Evolutionary conservation across 2,797 vertebrate species (phyloP), one percentile per base, ranked within the genome.

Genomic region (Cryptoprocta ferox): DNA sequence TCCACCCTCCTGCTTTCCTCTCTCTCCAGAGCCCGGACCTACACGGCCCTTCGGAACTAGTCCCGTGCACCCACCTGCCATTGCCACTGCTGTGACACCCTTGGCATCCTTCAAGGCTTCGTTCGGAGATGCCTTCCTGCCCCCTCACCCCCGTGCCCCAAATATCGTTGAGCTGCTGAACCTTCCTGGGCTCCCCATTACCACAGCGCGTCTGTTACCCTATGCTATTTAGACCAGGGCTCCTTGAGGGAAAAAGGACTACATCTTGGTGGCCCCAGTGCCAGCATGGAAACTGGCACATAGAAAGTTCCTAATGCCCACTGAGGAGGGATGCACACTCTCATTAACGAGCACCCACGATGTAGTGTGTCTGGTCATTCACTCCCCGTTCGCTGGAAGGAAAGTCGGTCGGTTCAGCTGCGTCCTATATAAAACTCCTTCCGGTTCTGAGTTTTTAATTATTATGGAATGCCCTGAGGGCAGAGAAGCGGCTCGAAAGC

Each of bases 371-470:
- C 48, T 30, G 48, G 42, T 32, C 81, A 63, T 59, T 39, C 42
- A 30, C 70, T 39, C 39, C 45, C 28, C 9, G 32, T 19, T 8
- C 35, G 0, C 56, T 24, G 81, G 84, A 96, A 94, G 81, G 75
- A 53, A 94, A 48, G 50, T 89, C 39, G 68, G 66, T 96, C 89
- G 68, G 53, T 91, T 94, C 73, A 65, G 28, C 82, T 68, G 89
- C 56, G 37, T 75, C 35, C 42, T 39, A 94, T 45, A 78, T 48
- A 78, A 89, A 95, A 84, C 10, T 81, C 63, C 89, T 93, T 79
- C 97, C 75, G 76, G 79, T 93, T 76, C 21, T 65, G 16, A 35
- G 75, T 56, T 89, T 87, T 92, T 92, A 80, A 96, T 95, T 81
- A 68, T 78, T 94, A 92, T 32, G 56, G 92, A 96, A 91, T 59